Evolutionary conservation across 1,140 invertebrate genomes (phyloP), one percentile per base, ranked within the genome.

Genomic region (Linepithema humile): DNA sequence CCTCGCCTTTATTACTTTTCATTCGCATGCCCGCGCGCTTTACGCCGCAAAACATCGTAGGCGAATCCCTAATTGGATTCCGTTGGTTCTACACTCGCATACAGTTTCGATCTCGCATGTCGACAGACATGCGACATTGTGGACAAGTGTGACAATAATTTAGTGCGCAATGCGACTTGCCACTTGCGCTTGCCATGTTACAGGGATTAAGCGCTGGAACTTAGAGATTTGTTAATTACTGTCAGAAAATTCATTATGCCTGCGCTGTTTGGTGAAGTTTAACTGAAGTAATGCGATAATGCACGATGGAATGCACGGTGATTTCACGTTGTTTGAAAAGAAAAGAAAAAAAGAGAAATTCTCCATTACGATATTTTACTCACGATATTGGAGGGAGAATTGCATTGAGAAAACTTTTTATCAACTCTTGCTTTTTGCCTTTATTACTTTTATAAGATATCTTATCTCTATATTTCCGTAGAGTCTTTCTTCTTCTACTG

Each of bases 11-110:
- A n/a, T 23, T 20, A 7, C 9, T 35, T 15, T 60, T 72, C 38
- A 74, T 60, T 40, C 23, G 72, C 72, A 74, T 43, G 72, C n/a
- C 23, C 35, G 72, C 72, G 60, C 60, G 72, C 50, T 73, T 73
- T 57, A 35, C 35, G 10, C 35, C 23, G 23, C 35, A 17, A 73
- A 74, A 59, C 40, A 59, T 57, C 23, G 55, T 59, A 57, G 38
- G 70, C 23, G 35, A 74, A 29, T 74, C 35, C 23, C 35, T 74
- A 74, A 60, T 74, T 74, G 20, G 72, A 74, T 74, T 74, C 53
- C 53, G 60, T 74, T 40, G 38, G 50, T 17, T n/a, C 9, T 29
- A 15, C n/a, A 73, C 53, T 59, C 35, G 35, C 53, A 43, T 60
- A 59, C 10, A 43, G 72, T 35, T 74, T 74, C 53, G 53, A 60